Evolutionary conservation across 2,888 invertebrate species (phyloP), one percentile per base, ranked within the genome.

Genomic region (Spicauda simplicius): DNA sequence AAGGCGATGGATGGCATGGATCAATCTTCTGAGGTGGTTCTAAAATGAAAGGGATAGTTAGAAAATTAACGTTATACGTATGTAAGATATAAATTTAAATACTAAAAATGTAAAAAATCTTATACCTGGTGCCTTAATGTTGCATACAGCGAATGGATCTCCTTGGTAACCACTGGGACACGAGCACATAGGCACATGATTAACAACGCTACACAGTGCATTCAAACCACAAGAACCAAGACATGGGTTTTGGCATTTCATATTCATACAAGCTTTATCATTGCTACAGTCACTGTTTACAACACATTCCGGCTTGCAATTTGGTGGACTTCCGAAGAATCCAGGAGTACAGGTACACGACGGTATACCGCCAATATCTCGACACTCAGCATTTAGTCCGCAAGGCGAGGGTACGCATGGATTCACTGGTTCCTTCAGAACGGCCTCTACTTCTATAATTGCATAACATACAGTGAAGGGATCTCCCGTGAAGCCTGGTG

Each of bases 371-470:
- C 92, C 88, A 66, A 92, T 64, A 81, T 93, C 83, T 88, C 91
- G 82, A 77, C 96, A 96, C 79, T 94, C 90, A 1, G 96, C 94
- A 79, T 96, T 96, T 48, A 95, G 93, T 56, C 97, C 97, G 81
- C 97, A 97, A 0, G 97, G 97, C 60, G 96, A 96, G 52, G 97
- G 97, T 58, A 95, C 80, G 77, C 97, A 97, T 50, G 97, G 96
- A 85, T 96, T 86, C 5, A 74, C 58, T 50, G 79, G 78, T 69
- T 81, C 82, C 69, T 72, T 74, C 55, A 77, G 50, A 65, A 79
- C 57, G n/a, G 84, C 83, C 74, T 84, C 79, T 50, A 79, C 77
- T 74, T 85, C 88, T 79, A 83, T 77, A 64, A 84, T 48, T 63
- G 82, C 71, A 72, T 84, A 86, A 82, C 90, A 94, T 75, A 79